Evolutionary conservation across 2,888 invertebrate species (phyloP).

Genomic region (Leptopterna dolabrata): DNA sequence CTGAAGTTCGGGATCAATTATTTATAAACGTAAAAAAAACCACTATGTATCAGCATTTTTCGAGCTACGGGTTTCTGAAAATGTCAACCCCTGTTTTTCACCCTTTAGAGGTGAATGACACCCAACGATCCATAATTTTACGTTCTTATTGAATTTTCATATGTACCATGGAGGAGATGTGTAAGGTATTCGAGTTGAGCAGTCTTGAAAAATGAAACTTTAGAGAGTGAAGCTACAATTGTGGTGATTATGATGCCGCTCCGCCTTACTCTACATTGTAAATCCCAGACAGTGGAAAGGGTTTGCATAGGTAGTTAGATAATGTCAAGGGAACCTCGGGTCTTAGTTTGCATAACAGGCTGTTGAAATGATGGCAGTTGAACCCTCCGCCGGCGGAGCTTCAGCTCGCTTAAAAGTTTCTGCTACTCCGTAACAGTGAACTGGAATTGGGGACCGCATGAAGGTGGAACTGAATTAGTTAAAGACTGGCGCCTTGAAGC

Average conservation of each 20-base stretch:
- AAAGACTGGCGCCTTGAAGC: slow-evolving; percentile 16
- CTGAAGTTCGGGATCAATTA: too few relatives aligned
- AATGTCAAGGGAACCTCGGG: not conserved
- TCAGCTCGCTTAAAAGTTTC: slow-evolving; percentile 23
- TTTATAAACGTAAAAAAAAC: too few relatives aligned
- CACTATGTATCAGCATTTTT: too few relatives aligned
- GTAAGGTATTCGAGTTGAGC: too few relatives aligned
- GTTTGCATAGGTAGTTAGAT: slow-evolving; percentile 12
- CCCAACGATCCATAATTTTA: too few relatives aligned
- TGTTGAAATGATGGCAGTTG: slow-evolving; percentile 31
- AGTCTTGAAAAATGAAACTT: not conserved
- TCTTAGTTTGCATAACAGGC: slow-evolving; percentile 31
- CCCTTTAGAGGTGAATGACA: too few relatives aligned
- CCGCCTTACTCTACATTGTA: not conserved
- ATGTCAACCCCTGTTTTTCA: too few relatives aligned
- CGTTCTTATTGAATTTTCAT: too few relatives aligned
- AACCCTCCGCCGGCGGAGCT: not conserved
- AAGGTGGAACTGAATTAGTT: slow-evolving; percentile 28
- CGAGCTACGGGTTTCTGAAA: too few relatives aligned
- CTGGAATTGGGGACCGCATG: slow-evolving; percentile 19
- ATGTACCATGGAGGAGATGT: too few relatives aligned
- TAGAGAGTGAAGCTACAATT: not conserved
- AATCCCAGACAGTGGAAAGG: not conserved
- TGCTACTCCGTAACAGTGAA: not conserved
- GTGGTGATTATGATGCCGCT: not conserved